Conservation (phyloP, 2,113 vertebrate species). For the Hepsetus odoe region DNA sequence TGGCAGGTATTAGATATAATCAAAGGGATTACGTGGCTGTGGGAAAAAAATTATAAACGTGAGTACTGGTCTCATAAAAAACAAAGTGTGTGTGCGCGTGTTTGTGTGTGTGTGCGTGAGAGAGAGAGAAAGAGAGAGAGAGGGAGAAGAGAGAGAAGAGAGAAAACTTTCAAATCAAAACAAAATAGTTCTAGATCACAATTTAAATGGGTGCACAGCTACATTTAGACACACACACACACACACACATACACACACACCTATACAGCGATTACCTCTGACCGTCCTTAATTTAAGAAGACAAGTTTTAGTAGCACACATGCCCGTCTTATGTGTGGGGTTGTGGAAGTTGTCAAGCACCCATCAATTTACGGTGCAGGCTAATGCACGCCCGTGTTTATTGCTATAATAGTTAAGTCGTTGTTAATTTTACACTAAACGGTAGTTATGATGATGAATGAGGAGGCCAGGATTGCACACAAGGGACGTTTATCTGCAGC, state of each 20-base stretch:
- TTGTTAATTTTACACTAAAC: constrained; percentile 83
- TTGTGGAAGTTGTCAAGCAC: constrained; percentile 63
- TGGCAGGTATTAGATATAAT: constrained; percentile 98
- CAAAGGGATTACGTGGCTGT: constrained; percentile 95
- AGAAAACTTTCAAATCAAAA: background rate
- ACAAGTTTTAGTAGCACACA: constrained; percentile 30
- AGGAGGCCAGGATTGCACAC: constrained; percentile 64
- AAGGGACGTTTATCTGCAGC: constrained; percentile 66
- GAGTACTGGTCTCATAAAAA: constrained; percentile 77
- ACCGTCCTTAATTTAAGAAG: constrained; percentile 40
- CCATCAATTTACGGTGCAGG: constrained; percentile 70
- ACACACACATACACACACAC: constrained; percentile 29
- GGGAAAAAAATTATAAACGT: constrained; percentile 84
- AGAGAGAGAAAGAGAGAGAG: background rate
- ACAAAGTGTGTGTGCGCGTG: constrained; percentile 62
- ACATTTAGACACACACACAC: no score
- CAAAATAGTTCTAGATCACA: background rate
- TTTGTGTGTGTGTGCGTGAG: constrained; percentile 9
- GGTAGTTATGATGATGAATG: constrained; percentile 78
- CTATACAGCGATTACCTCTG: constrained; percentile 16
- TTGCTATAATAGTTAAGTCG: constrained; percentile 75
- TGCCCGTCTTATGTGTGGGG: constrained; percentile 27
- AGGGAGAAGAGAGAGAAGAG: constrained; percentile 15
- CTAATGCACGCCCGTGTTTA: constrained; percentile 72
- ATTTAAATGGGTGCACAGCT: background rate